These are phyloP conservation scores for Drosophila grimshawi DNA, from an alignment of 1,140 invertebrate species.

Conservation along the genomic window DNA sequence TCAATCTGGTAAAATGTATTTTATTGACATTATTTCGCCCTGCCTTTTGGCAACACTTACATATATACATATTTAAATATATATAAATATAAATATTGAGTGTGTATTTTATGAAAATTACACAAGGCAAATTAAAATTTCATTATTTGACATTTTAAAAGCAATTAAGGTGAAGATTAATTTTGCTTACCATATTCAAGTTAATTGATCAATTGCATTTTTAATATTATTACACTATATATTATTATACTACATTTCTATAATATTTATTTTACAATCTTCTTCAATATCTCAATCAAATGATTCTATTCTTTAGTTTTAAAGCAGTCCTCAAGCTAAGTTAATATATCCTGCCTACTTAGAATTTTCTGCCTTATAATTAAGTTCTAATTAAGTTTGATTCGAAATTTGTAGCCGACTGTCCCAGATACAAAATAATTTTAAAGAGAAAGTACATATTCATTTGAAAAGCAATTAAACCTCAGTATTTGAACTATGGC, in stretches of 20 bases:
- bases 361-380: not conserved
- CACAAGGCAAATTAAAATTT: constrained; percentile 60
- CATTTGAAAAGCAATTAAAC: not conserved
- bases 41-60: not conserved
- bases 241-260: too few relatives aligned
- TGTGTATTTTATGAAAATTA: constrained; percentile 36
- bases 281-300: too few relatives aligned
- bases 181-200: not conserved
- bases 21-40: constrained; percentile 54
- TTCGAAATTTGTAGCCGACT: not conserved
- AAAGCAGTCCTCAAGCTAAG: not conserved
- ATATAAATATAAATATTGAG: constrained; percentile 8
- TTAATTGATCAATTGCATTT: too few relatives aligned
- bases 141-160: constrained; percentile 65
- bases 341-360: not conserved
- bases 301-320: not conserved
- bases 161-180: constrained; percentile 15
- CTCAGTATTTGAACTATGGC: not conserved
- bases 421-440: not conserved
- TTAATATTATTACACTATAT: too few relatives aligned
- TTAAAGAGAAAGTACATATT: not conserved
- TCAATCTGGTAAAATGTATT: constrained; percentile 58
- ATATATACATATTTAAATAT: not conserved
- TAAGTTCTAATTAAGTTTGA: not conserved
- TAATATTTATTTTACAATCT: too few relatives aligned